Conservation (phyloP, 2,888 invertebrate species). For the Eupithecia exiguata region DNA sequence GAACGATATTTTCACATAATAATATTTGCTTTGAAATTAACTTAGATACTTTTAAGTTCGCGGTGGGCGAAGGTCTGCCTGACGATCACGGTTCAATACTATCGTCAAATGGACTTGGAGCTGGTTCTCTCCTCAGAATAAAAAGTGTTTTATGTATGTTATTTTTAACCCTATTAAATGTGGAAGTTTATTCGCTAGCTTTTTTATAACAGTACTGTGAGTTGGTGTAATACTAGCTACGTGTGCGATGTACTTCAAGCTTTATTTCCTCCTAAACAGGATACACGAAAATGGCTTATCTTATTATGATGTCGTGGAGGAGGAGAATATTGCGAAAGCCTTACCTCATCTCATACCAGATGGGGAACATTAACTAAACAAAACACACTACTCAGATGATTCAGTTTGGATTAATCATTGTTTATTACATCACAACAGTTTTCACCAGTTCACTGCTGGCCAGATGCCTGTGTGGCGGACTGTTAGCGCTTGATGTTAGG, state of each 20-base stretch:
- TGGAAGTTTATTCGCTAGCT: neutral
- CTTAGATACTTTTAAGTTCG: too few relatives aligned
- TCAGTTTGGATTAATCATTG: neutral
- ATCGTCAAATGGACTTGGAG: too few relatives aligned
- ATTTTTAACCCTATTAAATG: neutral
- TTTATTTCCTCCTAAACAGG: slow-evolving; percentile 13
- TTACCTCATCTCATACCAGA: neutral
- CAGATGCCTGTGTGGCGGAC: neutral
- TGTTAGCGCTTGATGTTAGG: neutral
- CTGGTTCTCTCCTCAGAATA: too few relatives aligned
- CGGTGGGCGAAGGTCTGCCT: too few relatives aligned
- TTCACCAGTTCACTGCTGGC: neutral
- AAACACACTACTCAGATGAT: neutral
- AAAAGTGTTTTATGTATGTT: neutral
- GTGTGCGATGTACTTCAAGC: slow-evolving; percentile 2
- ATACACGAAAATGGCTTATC: slow-evolving; percentile 15
- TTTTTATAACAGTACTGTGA: neutral
- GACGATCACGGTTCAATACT: too few relatives aligned
- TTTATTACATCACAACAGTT: neutral
- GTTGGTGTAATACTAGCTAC: neutral
- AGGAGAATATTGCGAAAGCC: neutral
- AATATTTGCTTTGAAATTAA: too few relatives aligned
- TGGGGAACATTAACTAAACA: neutral
- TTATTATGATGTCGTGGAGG: slow-evolving; percentile 7
- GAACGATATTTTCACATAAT: too few relatives aligned